Conservation (phyloP, 2,113 vertebrate genomes). For the Calonectris borealis region DNA sequence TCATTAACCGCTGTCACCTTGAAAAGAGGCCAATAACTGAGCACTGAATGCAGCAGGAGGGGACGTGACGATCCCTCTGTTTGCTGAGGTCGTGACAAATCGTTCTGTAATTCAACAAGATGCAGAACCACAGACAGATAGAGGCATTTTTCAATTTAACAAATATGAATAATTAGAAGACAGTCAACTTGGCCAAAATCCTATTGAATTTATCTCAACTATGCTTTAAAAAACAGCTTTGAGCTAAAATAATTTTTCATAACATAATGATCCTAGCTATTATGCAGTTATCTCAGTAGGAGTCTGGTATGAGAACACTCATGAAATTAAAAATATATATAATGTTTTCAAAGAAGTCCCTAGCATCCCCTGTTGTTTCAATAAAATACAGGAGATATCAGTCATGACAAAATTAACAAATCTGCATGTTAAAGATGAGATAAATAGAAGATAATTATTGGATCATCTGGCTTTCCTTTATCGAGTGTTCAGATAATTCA, state of each 20-base stretch:
- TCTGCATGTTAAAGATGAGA: background rate
- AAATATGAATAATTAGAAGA: background rate
- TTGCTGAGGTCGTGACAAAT: background rate
- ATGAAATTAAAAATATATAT: conserved; percentile 58
- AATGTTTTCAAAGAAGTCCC: background rate
- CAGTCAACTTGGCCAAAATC: background rate
- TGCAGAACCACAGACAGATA: background rate
- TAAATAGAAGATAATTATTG: background rate
- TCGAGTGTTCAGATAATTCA: background rate
- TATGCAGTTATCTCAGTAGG: background rate
- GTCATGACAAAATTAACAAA: conserved; percentile 42
- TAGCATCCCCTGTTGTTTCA: background rate
- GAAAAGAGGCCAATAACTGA: background rate
- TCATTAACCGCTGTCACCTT: background rate
- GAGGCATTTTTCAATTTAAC: background rate
- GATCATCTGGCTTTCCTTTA: background rate
- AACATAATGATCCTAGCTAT: background rate
- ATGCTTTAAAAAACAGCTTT: background rate
- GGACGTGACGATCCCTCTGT: background rate
- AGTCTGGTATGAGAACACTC: background rate
- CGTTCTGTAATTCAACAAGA: background rate
- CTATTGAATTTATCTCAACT: background rate
- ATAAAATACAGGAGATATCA: background rate
- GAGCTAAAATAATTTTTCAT: background rate
- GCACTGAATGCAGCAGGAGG: background rate